Evolutionary conservation across 2,888 invertebrate genomes (phyloP), one percentile per base, ranked within the genome.

Genomic region (Neocrepidodera transversa): DNA sequence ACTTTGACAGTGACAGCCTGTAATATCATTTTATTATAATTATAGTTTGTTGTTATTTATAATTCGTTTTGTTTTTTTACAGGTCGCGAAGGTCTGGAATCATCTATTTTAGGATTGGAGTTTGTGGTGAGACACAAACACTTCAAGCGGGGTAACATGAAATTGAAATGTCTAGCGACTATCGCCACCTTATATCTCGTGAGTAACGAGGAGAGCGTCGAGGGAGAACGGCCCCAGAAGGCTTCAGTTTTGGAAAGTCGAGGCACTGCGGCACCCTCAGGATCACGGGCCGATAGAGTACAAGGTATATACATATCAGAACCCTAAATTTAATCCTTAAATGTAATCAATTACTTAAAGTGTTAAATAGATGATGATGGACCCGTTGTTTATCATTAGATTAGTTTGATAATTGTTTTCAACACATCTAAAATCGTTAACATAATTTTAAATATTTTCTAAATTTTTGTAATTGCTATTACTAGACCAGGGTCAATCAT

Each of bases 141-240:
- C 82, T 93, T 93, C 83, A 87, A 87, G 77, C 85, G 86, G 73
- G 92, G 92, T 76, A 92, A 92, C 81, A 85, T 94, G 83, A 93
- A 93, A 81, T 84, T 93, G 73, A 93, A 92, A 84, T 94, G 93
- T 82, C 85, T 92, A 77, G 93, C 93, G 60, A 92, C 90, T 71
- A 93, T 93, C 79, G 91, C 90, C 56, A 90, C 91, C 30, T 88
- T 93, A 40, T 93, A 93, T 80, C 91, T 90, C 88, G 85, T 90
- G 70, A 92, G 90, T 78, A 93, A 93, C 80, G 93, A 93, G 78
- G 91, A 93, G 78, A 92, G 92, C 74, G 91, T 93, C 49, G 90
- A 91, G 78, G 90, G 91, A 28, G 89, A 88, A 69, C 86, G 88
- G 70, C 85, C 88, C 71, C 85, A 87, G 72, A 87, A 88, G 74